A percentile compares a stretch with the other conserved stretches of the same genome.
These are phyloP conservation scores for Megalurothrips usitatus DNA, from an alignment of 2,888 invertebrate genomes.

Conservation along the genomic window DNA sequence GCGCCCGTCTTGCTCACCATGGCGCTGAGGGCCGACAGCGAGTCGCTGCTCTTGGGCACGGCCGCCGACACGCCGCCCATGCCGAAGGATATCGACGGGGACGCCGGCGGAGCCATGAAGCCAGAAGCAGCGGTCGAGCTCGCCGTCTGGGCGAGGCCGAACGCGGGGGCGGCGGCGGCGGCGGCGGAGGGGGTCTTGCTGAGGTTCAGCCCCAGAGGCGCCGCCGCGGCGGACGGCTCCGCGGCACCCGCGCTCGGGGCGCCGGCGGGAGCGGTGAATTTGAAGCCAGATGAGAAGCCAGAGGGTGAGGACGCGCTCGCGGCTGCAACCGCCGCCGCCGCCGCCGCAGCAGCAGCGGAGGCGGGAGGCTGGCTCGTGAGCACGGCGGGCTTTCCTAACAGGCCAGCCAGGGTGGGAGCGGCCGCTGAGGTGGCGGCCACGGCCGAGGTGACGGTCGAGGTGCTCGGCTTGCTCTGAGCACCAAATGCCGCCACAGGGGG, in stretches of 20 bases:
- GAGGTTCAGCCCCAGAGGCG: constrained; percentile 28
- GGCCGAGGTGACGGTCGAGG: constrained; percentile 38
- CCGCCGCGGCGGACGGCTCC: too few relatives aligned
- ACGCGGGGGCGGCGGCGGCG: constrained; percentile 37
- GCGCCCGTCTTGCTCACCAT: not conserved
- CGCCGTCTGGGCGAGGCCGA: too few relatives aligned
- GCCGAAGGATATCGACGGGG: too few relatives aligned
- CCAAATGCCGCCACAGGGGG: constrained; percentile 27
- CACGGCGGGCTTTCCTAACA: too few relatives aligned
- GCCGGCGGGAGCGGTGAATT: not conserved
- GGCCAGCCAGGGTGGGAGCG: constrained; percentile 41
- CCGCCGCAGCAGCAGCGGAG: too few relatives aligned
- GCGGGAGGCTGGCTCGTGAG: too few relatives aligned
- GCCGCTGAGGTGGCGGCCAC: constrained; percentile 35
- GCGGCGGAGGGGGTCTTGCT: constrained; percentile 46
- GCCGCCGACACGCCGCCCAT: too few relatives aligned
- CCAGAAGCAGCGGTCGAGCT: too few relatives aligned
- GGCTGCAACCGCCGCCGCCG: too few relatives aligned
- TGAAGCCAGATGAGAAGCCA: not conserved
- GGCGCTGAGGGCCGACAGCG: constrained; percentile 10
- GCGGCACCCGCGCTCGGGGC: not conserved
- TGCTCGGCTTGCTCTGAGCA: constrained; percentile 32
- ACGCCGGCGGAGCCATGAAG: too few relatives aligned
- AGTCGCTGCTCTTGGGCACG: constrained; percentile 37
- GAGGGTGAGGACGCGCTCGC: not conserved